phyloP scores from a whole-genome alignment of 2,113 vertebrate species.

The Gnathonemus longibarbis region DNA sequence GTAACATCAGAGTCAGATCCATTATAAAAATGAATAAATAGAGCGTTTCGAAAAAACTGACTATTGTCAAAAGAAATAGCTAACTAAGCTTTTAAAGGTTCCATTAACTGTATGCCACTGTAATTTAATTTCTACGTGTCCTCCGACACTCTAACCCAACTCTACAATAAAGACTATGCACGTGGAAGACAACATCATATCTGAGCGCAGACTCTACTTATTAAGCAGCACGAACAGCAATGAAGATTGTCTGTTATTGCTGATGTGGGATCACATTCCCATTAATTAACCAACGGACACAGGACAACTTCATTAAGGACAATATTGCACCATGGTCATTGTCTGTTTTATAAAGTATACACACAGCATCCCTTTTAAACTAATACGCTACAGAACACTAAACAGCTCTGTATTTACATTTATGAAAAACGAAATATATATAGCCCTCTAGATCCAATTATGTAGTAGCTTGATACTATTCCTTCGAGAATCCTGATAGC shows the following conservation, averaged over 20 bases:
- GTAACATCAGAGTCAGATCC: background rate
- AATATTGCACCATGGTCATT: conserved; percentile 70
- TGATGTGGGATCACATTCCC: conserved; percentile 51
- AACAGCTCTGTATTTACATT: conserved; percentile 38
- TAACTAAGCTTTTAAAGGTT: background rate
- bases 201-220: conserved; percentile 42
- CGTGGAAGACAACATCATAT: conserved; percentile 34
- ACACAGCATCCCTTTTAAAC: conserved; percentile 49
- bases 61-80: background rate
- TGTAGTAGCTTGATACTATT: conserved; percentile 21
- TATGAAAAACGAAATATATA: conserved; percentile 28
- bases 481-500: background rate
- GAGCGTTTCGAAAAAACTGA: background rate
- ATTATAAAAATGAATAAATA: background rate
- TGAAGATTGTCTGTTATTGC: conserved; percentile 69
- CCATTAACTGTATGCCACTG: background rate
- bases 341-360: conserved; percentile 59
- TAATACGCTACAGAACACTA: conserved; percentile 32
- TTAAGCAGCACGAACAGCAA: conserved; percentile 51
- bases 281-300: conserved; percentile 56
- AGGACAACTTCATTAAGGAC: conserved; percentile 57
- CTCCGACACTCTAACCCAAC: conserved; percentile 26
- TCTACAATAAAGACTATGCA: conserved; percentile 31
- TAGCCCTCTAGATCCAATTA: conserved; percentile 38
- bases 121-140: conserved; percentile 14